These are phyloP conservation scores for Arctocebus calabarensis DNA, from an alignment of 2,797 vertebrate species.

Conservation along the genomic window DNA sequence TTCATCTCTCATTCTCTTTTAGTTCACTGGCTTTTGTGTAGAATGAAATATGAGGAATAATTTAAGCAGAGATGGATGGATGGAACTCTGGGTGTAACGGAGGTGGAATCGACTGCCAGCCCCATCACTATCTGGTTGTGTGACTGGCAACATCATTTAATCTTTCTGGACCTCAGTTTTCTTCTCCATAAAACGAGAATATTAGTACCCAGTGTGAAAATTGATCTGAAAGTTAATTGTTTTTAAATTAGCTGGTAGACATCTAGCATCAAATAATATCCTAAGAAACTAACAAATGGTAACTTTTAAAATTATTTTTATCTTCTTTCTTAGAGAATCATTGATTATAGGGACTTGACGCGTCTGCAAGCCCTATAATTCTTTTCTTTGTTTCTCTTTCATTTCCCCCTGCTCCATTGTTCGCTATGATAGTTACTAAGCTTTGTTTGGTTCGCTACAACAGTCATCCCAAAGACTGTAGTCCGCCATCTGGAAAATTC, in stretches of 20 bases:
- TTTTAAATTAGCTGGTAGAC: conserved; percentile 15
- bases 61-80: neutral
- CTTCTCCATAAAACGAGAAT: neutral
- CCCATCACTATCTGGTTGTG: neutral
- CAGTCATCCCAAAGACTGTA: neutral
- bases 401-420: conserved; percentile 14
- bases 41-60: neutral
- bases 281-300: conserved; percentile 15
- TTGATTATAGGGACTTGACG: neutral
- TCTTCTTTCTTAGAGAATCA: neutral
- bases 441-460: conserved; percentile 14
- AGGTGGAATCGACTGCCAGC: neutral
- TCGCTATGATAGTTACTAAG: neutral
- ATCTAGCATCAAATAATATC: neutral
- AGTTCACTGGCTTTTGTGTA: neutral
- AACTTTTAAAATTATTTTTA: neutral
- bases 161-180: neutral
- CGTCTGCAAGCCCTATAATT: neutral
- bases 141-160: neutral
- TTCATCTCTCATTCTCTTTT: neutral
- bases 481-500: neutral
- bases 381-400: neutral
- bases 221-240: neutral
- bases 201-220: neutral
- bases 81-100: neutral